phyloP scores from a whole-genome alignment of 2,113 vertebrate species.

The Macrotus californicus region DNA sequence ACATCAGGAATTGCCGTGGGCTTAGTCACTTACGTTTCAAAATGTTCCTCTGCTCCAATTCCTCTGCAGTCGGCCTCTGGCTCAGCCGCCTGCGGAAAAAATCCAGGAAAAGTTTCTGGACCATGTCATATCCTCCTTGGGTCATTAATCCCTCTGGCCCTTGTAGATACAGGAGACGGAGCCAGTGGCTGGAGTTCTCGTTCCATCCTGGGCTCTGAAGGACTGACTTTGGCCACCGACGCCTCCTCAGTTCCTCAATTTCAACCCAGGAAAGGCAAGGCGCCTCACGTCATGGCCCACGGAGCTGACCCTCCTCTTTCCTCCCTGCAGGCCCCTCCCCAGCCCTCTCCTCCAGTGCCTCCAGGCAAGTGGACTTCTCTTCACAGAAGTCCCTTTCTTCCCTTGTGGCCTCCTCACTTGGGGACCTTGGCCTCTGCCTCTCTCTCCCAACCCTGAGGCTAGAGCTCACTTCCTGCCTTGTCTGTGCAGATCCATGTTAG shows the following conservation, averaged over 20 bases:
- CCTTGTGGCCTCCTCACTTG: slow-evolving; percentile 59
- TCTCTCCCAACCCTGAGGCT: slow-evolving; percentile 18
- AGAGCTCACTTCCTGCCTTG: neutral
- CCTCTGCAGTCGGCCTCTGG: slow-evolving; percentile 96
- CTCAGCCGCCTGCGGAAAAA: slow-evolving; percentile 93
- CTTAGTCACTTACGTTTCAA: slow-evolving; percentile 93
- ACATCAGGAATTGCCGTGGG: neutral
- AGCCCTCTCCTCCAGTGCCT: slow-evolving; percentile 17
- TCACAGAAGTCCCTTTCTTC: slow-evolving; percentile 81
- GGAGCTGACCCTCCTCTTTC: slow-evolving; percentile 63
- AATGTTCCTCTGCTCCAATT: slow-evolving; percentile 98
- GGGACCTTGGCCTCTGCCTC: slow-evolving; percentile 51
- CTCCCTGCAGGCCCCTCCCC: slow-evolving; percentile 49
- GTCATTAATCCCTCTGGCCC: slow-evolving; percentile 52
- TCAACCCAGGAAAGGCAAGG: slow-evolving; percentile 58
- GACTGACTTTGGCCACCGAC: slow-evolving; percentile 42
- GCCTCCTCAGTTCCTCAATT: slow-evolving; percentile 74
- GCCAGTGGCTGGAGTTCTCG: slow-evolving; percentile 30
- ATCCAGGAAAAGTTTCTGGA: slow-evolving; percentile 83
- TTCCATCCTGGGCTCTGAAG: slow-evolving; percentile 72
- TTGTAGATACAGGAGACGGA: slow-evolving; percentile 45
- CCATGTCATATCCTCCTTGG: slow-evolving; percentile 79
- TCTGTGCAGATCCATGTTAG: slow-evolving; percentile 35
- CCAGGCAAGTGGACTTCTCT: slow-evolving; percentile 70
- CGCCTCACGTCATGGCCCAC: slow-evolving; percentile 65